Evolutionary conservation across 2,797 vertebrate species (phyloP).

Genomic region (Thamnophis elegans): DNA sequence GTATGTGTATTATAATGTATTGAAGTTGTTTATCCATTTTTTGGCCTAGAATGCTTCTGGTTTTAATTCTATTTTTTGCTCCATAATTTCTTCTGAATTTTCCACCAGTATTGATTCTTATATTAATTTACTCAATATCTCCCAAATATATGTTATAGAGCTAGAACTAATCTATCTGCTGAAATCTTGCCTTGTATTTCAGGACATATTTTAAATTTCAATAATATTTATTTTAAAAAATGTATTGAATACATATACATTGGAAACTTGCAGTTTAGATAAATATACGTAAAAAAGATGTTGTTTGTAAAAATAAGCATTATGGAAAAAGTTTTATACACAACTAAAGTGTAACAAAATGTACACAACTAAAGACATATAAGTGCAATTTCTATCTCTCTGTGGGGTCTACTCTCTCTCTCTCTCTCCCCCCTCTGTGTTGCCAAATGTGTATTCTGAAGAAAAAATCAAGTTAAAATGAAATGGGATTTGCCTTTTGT

Average conservation of each 20-base stretch:
- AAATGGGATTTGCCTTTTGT: background rate
- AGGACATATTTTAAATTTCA: background rate
- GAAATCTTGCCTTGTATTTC: background rate
- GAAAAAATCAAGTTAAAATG: background rate
- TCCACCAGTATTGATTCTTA: background rate
- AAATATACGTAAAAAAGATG: background rate
- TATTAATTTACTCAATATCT: background rate
- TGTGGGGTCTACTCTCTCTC: background rate
- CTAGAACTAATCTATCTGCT: background rate
- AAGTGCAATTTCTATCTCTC: background rate
- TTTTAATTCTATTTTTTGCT: too few species aligned
- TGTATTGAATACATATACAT: background rate
- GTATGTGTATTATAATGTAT: too few species aligned
- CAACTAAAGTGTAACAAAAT: background rate
- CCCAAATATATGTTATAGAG: background rate
- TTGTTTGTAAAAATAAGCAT: background rate
- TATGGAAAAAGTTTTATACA: background rate
- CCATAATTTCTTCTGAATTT: too few species aligned
- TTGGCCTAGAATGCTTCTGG: too few species aligned
- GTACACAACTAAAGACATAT: background rate
- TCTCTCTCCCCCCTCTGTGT: background rate
- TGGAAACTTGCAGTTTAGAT: background rate
- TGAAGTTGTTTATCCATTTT: too few species aligned
- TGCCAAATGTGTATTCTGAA: background rate
- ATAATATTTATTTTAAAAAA: background rate